phyloP scores from a whole-genome alignment of 2,888 invertebrate species.

The Drosophila mimetica region DNA sequence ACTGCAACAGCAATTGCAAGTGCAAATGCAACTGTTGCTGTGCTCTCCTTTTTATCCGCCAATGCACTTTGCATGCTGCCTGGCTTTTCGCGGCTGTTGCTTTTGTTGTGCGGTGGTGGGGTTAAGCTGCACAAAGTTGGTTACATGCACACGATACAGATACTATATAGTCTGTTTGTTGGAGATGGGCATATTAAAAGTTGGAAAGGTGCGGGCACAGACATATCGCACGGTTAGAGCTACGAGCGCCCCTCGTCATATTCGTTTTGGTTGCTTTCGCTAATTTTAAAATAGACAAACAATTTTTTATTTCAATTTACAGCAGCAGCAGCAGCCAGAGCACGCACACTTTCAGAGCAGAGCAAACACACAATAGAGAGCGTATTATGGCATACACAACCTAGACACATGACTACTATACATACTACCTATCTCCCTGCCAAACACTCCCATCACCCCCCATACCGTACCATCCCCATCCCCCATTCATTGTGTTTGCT shows the following conservation, averaged over 20 bases:
- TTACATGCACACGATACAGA: slow-evolving; percentile 9
- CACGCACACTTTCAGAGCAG: slow-evolving; percentile 16
- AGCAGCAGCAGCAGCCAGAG: slow-evolving; percentile 43
- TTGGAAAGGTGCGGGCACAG: slow-evolving; percentile 4
- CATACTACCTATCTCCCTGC: slow-evolving; percentile 16
- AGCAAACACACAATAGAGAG: slow-evolving; percentile 26
- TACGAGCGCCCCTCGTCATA: slow-evolving; percentile 57
- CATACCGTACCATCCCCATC: background rate
- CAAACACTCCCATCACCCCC: background rate
- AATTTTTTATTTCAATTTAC: slow-evolving; percentile 76
- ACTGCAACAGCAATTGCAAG: slow-evolving; percentile 14
- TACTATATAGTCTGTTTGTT: background rate
- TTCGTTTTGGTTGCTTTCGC: slow-evolving; percentile 72
- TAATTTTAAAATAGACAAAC: slow-evolving; percentile 78
- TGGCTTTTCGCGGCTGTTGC: slow-evolving; percentile 9
- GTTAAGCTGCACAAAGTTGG: slow-evolving; percentile 60
- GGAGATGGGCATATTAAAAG: background rate
- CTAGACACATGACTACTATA: slow-evolving; percentile 60
- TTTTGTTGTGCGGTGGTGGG: slow-evolving; percentile 19
- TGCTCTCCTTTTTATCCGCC: slow-evolving; percentile 10
- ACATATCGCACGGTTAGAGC: slow-evolving; percentile 37
- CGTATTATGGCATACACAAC: slow-evolving; percentile 14
- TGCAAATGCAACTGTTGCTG: slow-evolving; percentile 25
- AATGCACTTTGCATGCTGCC: slow-evolving; percentile 16
- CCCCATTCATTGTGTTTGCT: slow-evolving; percentile 52